phyloP scores from a whole-genome alignment of 2,113 vertebrate species.

The Dendrocopos noguchii region DNA sequence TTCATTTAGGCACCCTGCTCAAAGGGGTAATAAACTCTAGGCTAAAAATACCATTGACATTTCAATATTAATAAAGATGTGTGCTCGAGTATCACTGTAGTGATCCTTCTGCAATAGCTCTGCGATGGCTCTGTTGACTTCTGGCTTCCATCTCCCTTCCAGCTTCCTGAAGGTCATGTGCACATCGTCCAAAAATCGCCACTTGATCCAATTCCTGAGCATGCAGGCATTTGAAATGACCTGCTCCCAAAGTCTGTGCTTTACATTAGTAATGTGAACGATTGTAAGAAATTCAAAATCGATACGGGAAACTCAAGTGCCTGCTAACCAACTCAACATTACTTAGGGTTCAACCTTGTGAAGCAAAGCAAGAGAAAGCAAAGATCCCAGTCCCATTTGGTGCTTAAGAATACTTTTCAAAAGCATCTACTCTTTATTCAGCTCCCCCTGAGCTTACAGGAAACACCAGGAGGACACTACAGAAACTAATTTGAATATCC shows the following conservation, averaged over 20 bases:
- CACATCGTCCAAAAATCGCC: background rate
- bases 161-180: background rate
- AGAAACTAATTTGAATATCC: background rate
- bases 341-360: background rate
- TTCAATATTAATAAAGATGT: conserved; percentile 54
- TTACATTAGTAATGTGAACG: background rate
- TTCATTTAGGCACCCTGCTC: conserved; percentile 46
- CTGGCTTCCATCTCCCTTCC: background rate
- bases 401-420: background rate
- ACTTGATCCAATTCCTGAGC: background rate
- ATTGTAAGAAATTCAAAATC: background rate
- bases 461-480: background rate
- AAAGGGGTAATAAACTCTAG: conserved; percentile 23
- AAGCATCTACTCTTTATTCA: background rate
- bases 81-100: conserved; percentile 28
- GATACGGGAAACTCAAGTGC: background rate
- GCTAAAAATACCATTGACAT: conserved; percentile 58
- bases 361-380: background rate
- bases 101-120: background rate
- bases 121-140: background rate
- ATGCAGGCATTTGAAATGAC: background rate
- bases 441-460: background rate
- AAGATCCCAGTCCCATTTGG: background rate
- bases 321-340: background rate
- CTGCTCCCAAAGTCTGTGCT: background rate